Percentiles rank a stretch among this genome's conserved stretches.
Evolutionary conservation across 2,113 vertebrate genomes (phyloP).

Genomic region (Oenanthe melanoleuca): DNA sequence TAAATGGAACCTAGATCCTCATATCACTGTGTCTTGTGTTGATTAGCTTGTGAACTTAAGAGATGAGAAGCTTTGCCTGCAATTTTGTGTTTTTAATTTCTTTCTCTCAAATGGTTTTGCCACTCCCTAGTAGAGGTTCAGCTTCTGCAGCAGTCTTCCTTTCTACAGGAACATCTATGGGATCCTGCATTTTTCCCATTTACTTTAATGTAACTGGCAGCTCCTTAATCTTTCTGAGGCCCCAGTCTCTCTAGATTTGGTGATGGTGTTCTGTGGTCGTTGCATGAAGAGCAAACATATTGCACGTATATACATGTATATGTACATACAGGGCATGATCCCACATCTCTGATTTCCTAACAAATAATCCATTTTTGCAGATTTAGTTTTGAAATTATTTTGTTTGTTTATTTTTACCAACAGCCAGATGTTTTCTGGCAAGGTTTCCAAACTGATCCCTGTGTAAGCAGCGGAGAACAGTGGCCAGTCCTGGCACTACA

Average conservation of each 20-base stretch:
- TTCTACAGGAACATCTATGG: background rate
- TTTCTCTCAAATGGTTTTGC: background rate
- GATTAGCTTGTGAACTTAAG: background rate
- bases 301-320: background rate
- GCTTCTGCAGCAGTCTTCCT: background rate
- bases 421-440: background rate
- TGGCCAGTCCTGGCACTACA: background rate
- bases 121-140: background rate
- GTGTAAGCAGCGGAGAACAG: background rate
- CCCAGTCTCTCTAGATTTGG: background rate
- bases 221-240: background rate
- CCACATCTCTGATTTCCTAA: background rate
- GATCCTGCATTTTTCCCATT: background rate
- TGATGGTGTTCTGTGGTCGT: background rate
- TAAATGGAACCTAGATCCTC: background rate
- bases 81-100: background rate
- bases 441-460: background rate
- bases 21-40: background rate
- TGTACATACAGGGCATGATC: background rate
- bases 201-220: background rate
- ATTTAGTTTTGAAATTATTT: background rate
- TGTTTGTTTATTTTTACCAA: background rate
- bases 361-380: background rate
- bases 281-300: background rate
- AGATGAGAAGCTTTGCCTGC: background rate